These are phyloP conservation scores for Cacatua alba DNA, from an alignment of 2,113 vertebrate genomes.

Conservation along the genomic window DNA sequence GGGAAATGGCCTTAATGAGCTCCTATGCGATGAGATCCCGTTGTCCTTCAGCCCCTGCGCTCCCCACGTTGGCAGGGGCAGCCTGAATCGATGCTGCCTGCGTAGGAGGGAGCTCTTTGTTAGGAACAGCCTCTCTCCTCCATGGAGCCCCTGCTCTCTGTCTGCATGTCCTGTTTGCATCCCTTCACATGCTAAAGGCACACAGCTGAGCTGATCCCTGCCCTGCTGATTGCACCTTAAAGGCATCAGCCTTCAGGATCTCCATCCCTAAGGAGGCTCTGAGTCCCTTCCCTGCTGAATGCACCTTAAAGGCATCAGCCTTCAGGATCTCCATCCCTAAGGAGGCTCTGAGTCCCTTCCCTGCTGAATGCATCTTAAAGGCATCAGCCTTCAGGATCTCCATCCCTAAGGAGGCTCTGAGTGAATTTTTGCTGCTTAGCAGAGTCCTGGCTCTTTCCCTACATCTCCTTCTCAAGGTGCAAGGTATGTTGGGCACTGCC, in stretches of 20 bases:
- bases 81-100: background rate
- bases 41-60: background rate
- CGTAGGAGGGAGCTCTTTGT: background rate
- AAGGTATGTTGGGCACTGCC: background rate
- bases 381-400: accelerated
- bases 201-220: accelerated
- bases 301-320: background rate
- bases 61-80: background rate
- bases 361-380: accelerated
- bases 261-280: background rate
- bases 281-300: accelerated
- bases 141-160: background rate
- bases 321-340: background rate
- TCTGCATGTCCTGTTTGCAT: background rate
- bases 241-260: accelerated
- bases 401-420: background rate
- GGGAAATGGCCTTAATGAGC: conserved; percentile 4
- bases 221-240: accelerated
- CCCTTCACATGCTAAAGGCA: accelerated
- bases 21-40: background rate
- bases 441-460: background rate
- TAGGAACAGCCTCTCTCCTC: background rate
- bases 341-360: background rate
- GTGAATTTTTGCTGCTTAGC: background rate
- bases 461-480: background rate